A percentile compares a stretch with the other conserved stretches of the same genome.
phyloP scores from a whole-genome alignment of 1,140 invertebrate genomes.

The Dendroctonus ponderosae region DNA sequence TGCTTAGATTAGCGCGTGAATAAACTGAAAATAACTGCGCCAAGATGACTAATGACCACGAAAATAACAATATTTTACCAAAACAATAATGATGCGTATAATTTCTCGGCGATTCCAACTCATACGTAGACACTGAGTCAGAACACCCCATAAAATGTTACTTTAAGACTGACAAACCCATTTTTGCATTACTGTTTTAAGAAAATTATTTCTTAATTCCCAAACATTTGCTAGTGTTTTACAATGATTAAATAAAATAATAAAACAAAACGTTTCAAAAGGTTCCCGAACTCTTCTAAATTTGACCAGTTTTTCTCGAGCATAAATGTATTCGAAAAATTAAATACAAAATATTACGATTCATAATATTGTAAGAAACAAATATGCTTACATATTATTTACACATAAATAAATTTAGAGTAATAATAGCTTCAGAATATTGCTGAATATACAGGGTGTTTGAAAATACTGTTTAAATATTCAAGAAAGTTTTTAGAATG shows the following conservation, averaged over 20 bases:
- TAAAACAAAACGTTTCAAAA: too few species aligned
- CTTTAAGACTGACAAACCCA: conserved; percentile 18
- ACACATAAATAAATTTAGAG: too few species aligned
- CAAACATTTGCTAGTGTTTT: too few species aligned
- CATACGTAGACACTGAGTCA: conserved; percentile 23
- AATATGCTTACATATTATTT: too few species aligned
- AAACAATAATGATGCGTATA: conserved; percentile 16
- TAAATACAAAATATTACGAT: background rate
- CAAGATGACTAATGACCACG: conserved; percentile 17
- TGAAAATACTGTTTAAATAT: too few species aligned
- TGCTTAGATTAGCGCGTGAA: background rate
- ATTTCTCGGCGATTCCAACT: conserved; percentile 20
- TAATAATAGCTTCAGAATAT: too few species aligned
- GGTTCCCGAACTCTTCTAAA: conserved; percentile 5
- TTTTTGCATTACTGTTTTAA: background rate
- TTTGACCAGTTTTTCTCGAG: background rate
- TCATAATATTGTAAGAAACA: too few species aligned
- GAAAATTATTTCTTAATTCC: too few species aligned
- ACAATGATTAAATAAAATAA: too few species aligned
- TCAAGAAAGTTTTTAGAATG: too few species aligned
- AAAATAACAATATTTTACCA: conserved; percentile 24
- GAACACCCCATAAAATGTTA: conserved; percentile 9
- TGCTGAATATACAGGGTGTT: too few species aligned
- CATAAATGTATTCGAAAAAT: background rate
- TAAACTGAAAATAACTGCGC: conserved; percentile 6